A percentile compares a stretch with the other conserved stretches of the same genome.
Conservation (phyloP, 2,888 invertebrate genomes). For the Cantharis rustica region DNA sequence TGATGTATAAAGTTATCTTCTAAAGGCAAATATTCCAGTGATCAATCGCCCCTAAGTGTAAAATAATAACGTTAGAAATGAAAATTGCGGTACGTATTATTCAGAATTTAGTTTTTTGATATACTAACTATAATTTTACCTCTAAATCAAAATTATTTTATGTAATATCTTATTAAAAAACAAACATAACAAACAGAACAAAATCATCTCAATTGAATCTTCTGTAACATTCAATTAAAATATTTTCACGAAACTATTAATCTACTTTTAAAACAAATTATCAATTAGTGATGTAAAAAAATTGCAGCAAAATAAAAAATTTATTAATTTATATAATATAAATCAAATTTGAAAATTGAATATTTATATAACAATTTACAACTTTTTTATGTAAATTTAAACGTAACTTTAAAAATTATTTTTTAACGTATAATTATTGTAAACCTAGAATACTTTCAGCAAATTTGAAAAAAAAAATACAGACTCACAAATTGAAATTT, state of each 20-base stretch:
- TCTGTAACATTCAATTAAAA: no score
- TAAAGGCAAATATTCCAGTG: conserved; percentile 32
- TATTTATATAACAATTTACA: not conserved
- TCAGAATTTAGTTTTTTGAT: not conserved
- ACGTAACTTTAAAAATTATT: not conserved
- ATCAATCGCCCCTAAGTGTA: conserved; percentile 33
- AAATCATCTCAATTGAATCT: no score
- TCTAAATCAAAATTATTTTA: not conserved
- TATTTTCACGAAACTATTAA: not conserved
- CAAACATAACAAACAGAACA: no score
- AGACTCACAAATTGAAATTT: no score
- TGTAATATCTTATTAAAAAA: not conserved
- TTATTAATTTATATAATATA: not conserved
- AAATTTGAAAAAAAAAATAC: no score
- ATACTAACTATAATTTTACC: not conserved
- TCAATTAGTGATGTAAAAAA: not conserved
- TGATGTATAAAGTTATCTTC: conserved; percentile 40
- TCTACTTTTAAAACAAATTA: not conserved
- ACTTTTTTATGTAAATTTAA: not conserved
- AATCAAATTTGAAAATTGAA: not conserved
- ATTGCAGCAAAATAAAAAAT: not conserved
- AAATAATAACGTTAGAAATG: conserved; percentile 29
- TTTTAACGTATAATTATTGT: no score
- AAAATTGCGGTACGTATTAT: conserved; percentile 34
- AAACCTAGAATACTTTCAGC: not conserved